These are phyloP conservation scores for Callipepla californica DNA, from an alignment of 2,113 vertebrate species.

Conservation along the genomic window DNA sequence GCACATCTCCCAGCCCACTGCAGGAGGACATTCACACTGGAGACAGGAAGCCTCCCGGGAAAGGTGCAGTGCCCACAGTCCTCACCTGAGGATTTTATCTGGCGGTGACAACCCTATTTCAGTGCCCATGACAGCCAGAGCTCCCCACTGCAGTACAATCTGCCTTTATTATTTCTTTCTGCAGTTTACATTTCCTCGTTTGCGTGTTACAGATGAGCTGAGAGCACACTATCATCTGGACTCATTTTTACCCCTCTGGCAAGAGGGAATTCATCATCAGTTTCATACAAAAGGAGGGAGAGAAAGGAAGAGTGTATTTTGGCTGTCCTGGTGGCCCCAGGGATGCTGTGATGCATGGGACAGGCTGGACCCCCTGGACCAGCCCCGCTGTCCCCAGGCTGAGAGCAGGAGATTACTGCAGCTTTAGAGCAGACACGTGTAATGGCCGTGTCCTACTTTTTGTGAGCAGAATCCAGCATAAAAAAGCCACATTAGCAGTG, in stretches of 20 bases:
- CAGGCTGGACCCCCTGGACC: not conserved
- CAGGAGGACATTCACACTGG: not conserved
- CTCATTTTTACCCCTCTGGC: fast-evolving
- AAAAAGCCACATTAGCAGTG: not conserved
- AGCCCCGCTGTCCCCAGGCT: not conserved
- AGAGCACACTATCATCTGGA: fast-evolving
- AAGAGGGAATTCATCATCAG: not conserved
- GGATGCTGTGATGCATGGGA: too few relatives aligned
- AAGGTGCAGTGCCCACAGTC: not conserved
- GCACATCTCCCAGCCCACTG: not conserved
- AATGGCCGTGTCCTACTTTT: constrained; percentile 52
- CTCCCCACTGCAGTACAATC: not conserved
- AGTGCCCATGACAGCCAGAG: not conserved
- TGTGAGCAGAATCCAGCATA: constrained; percentile 1
- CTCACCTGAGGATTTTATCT: not conserved
- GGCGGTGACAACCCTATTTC: not conserved
- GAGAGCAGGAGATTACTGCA: constrained; percentile 27
- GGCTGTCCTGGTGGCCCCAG: not conserved
- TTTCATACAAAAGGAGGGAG: not conserved
- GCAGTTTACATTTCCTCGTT: not conserved
- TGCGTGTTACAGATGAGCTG: not conserved
- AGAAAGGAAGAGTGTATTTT: not conserved
- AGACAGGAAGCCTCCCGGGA: not conserved
- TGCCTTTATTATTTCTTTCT: not conserved
- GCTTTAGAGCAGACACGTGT: constrained; percentile 44